Percentiles rank a stretch among this genome's conserved stretches.
Conservation (phyloP, 2,113 vertebrate genomes). For the Anguilla japonica region DNA sequence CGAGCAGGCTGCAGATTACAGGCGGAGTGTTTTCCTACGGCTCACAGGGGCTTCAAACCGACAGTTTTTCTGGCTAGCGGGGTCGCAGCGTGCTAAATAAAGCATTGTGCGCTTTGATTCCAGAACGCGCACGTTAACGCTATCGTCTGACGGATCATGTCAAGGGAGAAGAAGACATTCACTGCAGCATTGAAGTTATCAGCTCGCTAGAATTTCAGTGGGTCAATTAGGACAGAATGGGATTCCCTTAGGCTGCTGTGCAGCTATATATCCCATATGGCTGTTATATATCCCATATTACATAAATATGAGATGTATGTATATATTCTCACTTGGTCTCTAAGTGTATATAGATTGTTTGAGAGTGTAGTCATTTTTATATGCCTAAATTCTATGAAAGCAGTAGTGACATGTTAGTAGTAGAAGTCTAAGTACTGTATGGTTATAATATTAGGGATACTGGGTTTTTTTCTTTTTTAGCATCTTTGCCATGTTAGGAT, state of each 20-base stretch:
- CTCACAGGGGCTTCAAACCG: conserved; percentile 39
- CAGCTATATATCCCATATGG: neutral
- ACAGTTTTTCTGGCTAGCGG: conserved; percentile 47
- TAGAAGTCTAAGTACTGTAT: neutral
- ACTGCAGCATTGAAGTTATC: neutral
- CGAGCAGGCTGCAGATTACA: conserved; percentile 37
- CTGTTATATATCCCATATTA: neutral
- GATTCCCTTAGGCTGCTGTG: neutral
- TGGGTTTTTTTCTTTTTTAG: neutral
- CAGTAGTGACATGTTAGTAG: neutral
- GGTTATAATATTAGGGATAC: neutral
- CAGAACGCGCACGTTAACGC: neutral
- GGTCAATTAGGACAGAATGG: neutral
- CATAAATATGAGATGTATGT: neutral
- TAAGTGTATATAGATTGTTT: neutral
- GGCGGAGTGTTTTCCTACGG: conserved; percentile 21
- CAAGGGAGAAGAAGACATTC: neutral
- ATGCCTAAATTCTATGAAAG: neutral
- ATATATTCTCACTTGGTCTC: neutral
- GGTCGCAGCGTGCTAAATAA: conserved; percentile 50
- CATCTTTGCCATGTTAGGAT: too few species aligned
- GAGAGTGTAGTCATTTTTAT: neutral
- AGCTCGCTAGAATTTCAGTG: neutral
- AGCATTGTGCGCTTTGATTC: conserved; percentile 39
- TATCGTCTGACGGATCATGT: neutral